These are phyloP conservation scores for Danaus melanippus DNA, from an alignment of 1,140 invertebrate species.

Conservation along the genomic window DNA sequence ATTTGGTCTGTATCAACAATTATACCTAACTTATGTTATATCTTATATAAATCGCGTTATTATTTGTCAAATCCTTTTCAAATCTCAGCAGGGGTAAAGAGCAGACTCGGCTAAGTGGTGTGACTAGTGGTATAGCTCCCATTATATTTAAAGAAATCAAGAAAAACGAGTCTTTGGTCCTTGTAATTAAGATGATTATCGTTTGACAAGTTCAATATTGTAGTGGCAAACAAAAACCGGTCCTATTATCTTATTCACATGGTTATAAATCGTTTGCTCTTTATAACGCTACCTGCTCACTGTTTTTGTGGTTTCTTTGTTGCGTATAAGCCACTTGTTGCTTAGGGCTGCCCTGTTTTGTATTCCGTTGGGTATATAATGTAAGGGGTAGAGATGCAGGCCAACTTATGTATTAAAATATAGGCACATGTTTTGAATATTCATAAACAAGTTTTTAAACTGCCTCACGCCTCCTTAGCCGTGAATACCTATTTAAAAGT, in stretches of 20 bases:
- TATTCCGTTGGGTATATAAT: slow-evolving; percentile 36
- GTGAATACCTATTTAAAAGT: slow-evolving; percentile 9
- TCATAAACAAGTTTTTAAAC: slow-evolving; percentile 19
- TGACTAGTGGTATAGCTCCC: slow-evolving; percentile 38
- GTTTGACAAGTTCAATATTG: slow-evolving; percentile 25
- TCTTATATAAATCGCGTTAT: slow-evolving; percentile 29
- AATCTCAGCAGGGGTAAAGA: slow-evolving; percentile 62
- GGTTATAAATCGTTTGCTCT: slow-evolving; percentile 54
- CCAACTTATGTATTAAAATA: slow-evolving; percentile 21
- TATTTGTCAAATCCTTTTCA: slow-evolving; percentile 57
- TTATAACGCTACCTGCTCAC: slow-evolving; percentile 56
- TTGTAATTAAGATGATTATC: slow-evolving; percentile 40
- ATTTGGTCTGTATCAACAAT: slow-evolving; percentile 16
- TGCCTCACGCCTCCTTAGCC: slow-evolving; percentile 2
- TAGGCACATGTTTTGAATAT: slow-evolving; percentile 20
- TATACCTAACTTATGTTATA: slow-evolving; percentile 27
- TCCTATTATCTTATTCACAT: slow-evolving; percentile 53
- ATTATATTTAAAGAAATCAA: slow-evolving; percentile 16
- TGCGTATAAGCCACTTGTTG: slow-evolving; percentile 66
- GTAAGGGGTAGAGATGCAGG: slow-evolving; percentile 26
- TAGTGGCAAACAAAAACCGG: slow-evolving; percentile 46
- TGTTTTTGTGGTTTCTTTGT: slow-evolving; percentile 66
- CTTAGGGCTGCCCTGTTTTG: slow-evolving; percentile 50
- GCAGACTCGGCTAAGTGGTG: slow-evolving; percentile 49
- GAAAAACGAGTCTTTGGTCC: slow-evolving; percentile 26